Percentiles rank a stretch among this genome's conserved stretches.
Conservation (phyloP, 2,888 invertebrate genomes). For the Apodemia hepburni region DNA sequence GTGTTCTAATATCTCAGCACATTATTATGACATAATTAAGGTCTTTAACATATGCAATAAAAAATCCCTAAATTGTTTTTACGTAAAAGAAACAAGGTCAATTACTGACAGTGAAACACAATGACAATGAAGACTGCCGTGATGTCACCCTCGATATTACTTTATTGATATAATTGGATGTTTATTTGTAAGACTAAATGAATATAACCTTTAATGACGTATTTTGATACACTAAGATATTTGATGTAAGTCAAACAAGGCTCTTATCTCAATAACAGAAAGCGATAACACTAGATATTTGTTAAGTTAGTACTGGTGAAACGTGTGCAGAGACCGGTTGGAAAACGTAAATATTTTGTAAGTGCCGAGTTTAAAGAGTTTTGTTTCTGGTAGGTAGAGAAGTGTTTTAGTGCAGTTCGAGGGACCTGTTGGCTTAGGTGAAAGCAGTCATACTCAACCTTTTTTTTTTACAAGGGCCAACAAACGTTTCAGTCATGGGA, state of each 20-base stretch:
- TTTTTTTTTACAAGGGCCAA: too few species aligned
- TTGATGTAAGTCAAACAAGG: slow-evolving; percentile 31
- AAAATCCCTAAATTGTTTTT: neutral
- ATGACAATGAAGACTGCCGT: neutral
- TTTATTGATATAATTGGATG: slow-evolving; percentile 21
- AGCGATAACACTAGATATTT: slow-evolving; percentile 7
- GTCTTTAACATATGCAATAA: neutral
- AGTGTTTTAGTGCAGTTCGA: neutral
- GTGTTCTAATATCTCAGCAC: too few species aligned
- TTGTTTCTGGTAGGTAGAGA: neutral
- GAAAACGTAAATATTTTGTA: slow-evolving; percentile 1
- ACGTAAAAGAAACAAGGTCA: neutral
- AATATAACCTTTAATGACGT: slow-evolving; percentile 32
- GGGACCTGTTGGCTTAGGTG: too few species aligned
- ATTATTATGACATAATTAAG: neutral
- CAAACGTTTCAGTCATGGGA: too few species aligned
- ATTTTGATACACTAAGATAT: slow-evolving; percentile 30
- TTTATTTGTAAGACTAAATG: slow-evolving; percentile 27
- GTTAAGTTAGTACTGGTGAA: neutral
- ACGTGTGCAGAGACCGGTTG: neutral
- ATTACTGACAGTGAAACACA: neutral
- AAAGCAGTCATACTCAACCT: too few species aligned
- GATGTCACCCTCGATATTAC: slow-evolving; percentile 4
- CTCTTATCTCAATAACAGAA: slow-evolving; percentile 25
- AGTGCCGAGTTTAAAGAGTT: neutral